Base-by-base conservation (phyloP, 2,113 vertebrate genomes). In the Aegithalos caudatus region DNA sequence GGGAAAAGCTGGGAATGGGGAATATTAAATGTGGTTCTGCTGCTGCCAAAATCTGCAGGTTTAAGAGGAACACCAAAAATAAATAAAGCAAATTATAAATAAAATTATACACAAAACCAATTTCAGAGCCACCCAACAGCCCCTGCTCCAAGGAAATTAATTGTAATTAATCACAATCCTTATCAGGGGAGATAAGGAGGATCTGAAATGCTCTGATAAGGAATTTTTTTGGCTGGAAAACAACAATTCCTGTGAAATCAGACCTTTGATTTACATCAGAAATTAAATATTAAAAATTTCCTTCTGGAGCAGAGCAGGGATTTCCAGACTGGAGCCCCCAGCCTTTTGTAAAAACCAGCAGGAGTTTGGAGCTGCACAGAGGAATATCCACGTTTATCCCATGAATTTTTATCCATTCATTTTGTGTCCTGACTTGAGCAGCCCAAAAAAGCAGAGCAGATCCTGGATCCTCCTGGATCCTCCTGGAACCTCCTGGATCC, bases 401-500 rank as follows among this genome's bases (percentile, higher is more conserved):
- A 83, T 0, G 0, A 0, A 48, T 20, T 27, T 40, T n/a, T 10
- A 93, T 37, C 19, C 42, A n/a, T 4, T 2, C 7, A 5, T 19
- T 50, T 51, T 6, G 23, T 3, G 9, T 23, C 29, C 45, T 51
- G 61, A 12, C 6, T 20, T 2, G 42, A 42, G 23, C 0, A 33
- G 51, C 31, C 13, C 11, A 4, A 10, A 33, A 23, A 19, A 62
- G 14, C n/a, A 27, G 11, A 85, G 33, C 8, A 1, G n/a, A n/a
- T n/a, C n/a, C n/a, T n/a, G n/a, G n/a, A n/a, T n/a, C n/a, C n/a
- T n/a, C n/a, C n/a, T n/a, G n/a, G n/a, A n/a, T n/a, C n/a, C n/a
- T n/a, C n/a, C n/a, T n/a, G n/a, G n/a, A n/a, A n/a, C 7, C 50
- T 80, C 62, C 67, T 47, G 22, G 31, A 18, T 9, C 67, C 12